phyloP scores from a whole-genome alignment of 2,888 invertebrate species.

The Amphipyra berbera region DNA sequence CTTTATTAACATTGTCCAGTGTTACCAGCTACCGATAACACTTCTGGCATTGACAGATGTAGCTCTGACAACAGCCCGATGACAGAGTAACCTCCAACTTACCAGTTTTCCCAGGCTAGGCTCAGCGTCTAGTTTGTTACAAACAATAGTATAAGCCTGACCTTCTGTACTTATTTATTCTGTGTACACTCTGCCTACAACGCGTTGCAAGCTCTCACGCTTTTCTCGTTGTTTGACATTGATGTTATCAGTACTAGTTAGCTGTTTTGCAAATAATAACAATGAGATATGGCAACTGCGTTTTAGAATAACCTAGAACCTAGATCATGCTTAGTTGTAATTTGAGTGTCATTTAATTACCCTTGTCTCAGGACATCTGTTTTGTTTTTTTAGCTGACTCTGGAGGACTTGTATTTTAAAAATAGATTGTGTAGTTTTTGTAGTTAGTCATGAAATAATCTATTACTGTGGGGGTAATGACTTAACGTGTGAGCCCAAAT shows the following conservation, averaged over 20 bases:
- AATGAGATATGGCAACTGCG: conserved; percentile 24
- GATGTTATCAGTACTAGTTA: conserved; percentile 51
- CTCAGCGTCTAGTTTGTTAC: too few species aligned
- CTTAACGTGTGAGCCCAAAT: too few species aligned
- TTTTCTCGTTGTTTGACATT: conserved; percentile 52
- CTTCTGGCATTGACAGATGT: too few species aligned
- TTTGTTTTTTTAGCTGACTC: neutral
- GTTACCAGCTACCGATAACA: too few species aligned
- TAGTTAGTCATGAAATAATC: too few species aligned
- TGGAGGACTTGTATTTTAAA: neutral
- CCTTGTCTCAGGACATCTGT: neutral
- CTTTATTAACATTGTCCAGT: too few species aligned
- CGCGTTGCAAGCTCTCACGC: conserved; percentile 58
- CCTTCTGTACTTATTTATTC: conserved; percentile 11
- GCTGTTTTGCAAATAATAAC: conserved; percentile 37
- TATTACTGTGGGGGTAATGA: too few species aligned
- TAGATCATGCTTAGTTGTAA: conserved; percentile 9
- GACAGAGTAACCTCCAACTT: too few species aligned
- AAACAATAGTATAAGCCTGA: too few species aligned
- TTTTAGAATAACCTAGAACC: conserved; percentile 24
- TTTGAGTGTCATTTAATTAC: conserved; percentile 6
- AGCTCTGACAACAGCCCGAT: too few species aligned
- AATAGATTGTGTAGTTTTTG: too few species aligned
- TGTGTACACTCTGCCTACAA: conserved; percentile 24
- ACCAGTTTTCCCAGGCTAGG: too few species aligned